Conservation (phyloP, 1,140 invertebrate genomes). For the Lucilia cuprina region DNA sequence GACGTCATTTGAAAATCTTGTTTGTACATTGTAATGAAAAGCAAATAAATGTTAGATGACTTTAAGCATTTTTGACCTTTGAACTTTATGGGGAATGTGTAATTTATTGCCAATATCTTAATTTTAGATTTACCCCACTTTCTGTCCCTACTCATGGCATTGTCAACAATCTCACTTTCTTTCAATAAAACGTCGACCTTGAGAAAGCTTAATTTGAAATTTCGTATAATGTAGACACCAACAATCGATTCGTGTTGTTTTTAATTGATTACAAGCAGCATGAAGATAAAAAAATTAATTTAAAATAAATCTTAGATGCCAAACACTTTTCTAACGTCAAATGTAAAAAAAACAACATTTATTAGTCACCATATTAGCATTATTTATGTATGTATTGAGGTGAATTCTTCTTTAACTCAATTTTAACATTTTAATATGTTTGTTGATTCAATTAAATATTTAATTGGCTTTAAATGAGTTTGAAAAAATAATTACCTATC, state of each 20-base stretch:
- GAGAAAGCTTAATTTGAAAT: neutral
- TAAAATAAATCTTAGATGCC: neutral
- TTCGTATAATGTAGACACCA: neutral
- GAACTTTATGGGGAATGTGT: no score
- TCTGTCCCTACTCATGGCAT: neutral
- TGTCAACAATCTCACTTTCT: neutral
- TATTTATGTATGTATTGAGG: neutral
- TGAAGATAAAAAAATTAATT: neutral
- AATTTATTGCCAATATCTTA: no score
- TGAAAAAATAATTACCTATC: no score
- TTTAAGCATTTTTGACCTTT: no score
- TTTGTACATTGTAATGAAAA: no score
- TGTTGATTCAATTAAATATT: no score
- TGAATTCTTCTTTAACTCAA: no score
- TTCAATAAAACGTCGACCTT: neutral
- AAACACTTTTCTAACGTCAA: neutral
- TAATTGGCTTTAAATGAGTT: no score
- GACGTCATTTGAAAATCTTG: no score
- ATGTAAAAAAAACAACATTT: neutral
- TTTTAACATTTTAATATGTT: no score
- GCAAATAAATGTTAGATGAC: no score
- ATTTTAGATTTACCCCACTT: neutral
- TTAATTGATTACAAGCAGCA: neutral
- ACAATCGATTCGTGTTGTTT: neutral
- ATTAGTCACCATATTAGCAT: slow-evolving; percentile 32